Conservation (phyloP, 1,140 invertebrate genomes). For the Lysiphlebus fabarum region DNA sequence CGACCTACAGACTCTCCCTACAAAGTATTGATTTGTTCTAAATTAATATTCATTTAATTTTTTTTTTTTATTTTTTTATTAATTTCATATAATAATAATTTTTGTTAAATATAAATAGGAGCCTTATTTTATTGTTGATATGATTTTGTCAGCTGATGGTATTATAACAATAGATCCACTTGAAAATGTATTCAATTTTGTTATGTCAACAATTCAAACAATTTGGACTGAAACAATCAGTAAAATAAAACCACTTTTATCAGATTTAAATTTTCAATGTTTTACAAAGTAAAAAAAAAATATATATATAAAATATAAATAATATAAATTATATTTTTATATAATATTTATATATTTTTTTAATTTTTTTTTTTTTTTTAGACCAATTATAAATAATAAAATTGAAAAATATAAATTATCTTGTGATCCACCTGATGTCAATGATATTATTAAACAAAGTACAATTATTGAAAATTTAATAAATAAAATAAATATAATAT, state of each 20-base stretch:
- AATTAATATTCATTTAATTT: conserved; percentile 8
- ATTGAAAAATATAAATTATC: conserved; percentile 64
- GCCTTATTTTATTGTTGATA: conserved; percentile 60
- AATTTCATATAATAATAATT: no score
- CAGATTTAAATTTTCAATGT: conserved; percentile 53
- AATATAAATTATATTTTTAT: conserved; percentile 13
- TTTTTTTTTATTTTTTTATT: no score
- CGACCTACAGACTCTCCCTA: background rate
- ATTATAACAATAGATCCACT: conserved; percentile 59
- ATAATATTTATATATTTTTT: conserved; percentile 11
- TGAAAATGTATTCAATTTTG: conserved; percentile 53
- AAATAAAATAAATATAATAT: conserved; percentile 53
- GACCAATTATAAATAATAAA: conserved; percentile 73
- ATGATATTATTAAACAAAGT: conserved; percentile 66
- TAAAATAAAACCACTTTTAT: conserved; percentile 60
- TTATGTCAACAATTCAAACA: conserved; percentile 56
- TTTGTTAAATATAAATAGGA: conserved; percentile 47
- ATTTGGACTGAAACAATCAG: conserved; percentile 61
- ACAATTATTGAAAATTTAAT: conserved; percentile 58
- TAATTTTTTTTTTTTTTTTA: conserved; percentile 50
- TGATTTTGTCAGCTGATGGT: conserved; percentile 51
- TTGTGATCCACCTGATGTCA: conserved; percentile 63
- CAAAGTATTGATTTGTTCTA: conserved; percentile 12
- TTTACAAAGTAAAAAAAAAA: conserved; percentile 54
- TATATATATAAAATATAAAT: conserved; percentile 3